Conservation (phyloP, 2,113 vertebrate species). For the Cottus gobio region DNA sequence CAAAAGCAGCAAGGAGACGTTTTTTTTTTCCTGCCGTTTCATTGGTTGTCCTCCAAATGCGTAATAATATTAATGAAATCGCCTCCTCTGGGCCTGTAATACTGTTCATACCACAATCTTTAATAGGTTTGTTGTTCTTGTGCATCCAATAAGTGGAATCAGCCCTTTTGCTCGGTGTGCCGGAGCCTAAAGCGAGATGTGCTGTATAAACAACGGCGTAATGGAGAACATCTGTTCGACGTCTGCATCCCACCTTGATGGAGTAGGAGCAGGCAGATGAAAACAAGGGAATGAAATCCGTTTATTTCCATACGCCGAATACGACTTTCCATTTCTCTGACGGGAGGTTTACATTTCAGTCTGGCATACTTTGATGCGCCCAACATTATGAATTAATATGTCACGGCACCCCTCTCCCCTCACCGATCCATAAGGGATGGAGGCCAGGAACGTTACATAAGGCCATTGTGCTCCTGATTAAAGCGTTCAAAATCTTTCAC, state of each 20-base stretch:
- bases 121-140: conserved; percentile 71
- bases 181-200: conserved; percentile 63
- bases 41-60: conserved; percentile 50
- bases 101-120: conserved; percentile 52
- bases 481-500: neutral
- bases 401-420: neutral
- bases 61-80: conserved; percentile 62
- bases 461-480: neutral
- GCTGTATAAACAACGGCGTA: conserved; percentile 60
- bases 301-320: neutral
- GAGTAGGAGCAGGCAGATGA: conserved; percentile 29
- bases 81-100: conserved; percentile 60
- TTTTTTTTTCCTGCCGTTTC: conserved; percentile 43
- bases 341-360: conserved; percentile 11
- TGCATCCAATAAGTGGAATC: conserved; percentile 64
- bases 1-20: conserved; percentile 11
- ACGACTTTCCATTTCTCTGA: neutral
- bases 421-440: neutral
- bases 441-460: neutral
- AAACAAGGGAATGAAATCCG: conserved; percentile 8
- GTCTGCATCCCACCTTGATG: conserved; percentile 38
- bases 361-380: neutral
- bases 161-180: conserved; percentile 47
- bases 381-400: neutral
- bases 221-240: conserved; percentile 70